These are phyloP conservation scores for Puffinus mauretanicus DNA, from an alignment of 2,113 vertebrate genomes.

Conservation along the genomic window DNA sequence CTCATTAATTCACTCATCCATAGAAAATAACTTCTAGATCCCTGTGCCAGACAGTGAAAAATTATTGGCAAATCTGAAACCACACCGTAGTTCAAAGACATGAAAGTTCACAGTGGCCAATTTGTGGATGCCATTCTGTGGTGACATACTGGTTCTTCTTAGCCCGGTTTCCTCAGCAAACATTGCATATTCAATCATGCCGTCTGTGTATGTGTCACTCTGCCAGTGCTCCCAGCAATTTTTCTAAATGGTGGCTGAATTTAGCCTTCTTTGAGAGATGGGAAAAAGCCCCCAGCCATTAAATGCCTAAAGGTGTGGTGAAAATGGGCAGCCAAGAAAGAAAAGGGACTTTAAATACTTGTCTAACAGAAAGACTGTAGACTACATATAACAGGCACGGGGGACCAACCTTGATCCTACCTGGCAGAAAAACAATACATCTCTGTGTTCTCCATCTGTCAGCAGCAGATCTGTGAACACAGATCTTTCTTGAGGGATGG, in stretches of 20 bases:
- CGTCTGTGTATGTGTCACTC: background rate
- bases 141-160: background rate
- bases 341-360: background rate
- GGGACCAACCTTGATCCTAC: background rate
- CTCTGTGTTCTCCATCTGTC: background rate
- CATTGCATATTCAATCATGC: background rate
- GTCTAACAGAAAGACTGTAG: background rate
- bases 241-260: background rate
- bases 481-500: background rate
- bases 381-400: background rate
- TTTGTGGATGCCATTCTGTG: background rate
- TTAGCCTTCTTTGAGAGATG: background rate
- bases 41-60: background rate
- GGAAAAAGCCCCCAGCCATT: background rate
- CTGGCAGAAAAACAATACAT: background rate
- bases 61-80: background rate
- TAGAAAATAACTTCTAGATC: background rate
- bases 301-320: background rate
- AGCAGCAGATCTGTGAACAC: background rate
- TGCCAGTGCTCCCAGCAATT: background rate
- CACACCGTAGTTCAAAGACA: background rate
- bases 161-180: background rate
- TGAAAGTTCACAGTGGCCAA: background rate
- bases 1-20: background rate
- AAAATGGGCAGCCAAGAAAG: background rate